These are phyloP conservation scores for Lampropteryx suffumata DNA, from an alignment of 2,888 invertebrate species.

Conservation along the genomic window DNA sequence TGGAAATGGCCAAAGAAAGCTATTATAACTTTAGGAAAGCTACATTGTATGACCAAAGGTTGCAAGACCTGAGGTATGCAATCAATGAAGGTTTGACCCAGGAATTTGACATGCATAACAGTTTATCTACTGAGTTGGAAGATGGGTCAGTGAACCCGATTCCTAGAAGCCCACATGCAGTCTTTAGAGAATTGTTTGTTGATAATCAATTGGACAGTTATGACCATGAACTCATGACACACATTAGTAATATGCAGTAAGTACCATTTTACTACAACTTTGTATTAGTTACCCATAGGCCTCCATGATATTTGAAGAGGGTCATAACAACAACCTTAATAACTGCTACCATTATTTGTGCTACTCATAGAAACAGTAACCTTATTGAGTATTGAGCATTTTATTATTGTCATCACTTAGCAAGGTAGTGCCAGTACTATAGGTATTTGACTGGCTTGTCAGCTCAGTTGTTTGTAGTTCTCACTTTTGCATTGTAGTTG, in stretches of 20 bases:
- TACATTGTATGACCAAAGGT: constrained; percentile 71
- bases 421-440: too few relatives aligned
- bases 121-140: constrained; percentile 25
- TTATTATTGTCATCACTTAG: too few relatives aligned
- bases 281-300: too few relatives aligned
- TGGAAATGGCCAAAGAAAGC: constrained; percentile 72
- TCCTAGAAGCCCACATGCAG: constrained; percentile 70
- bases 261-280: constrained; percentile 37
- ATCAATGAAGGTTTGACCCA: constrained; percentile 76
- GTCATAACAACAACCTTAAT: too few relatives aligned
- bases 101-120: constrained; percentile 57
- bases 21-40: constrained; percentile 77
- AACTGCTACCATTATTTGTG: too few relatives aligned
- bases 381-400: too few relatives aligned
- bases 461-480: too few relatives aligned
- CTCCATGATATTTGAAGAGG: too few relatives aligned
- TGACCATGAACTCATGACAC: constrained; percentile 70
- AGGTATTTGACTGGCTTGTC: too few relatives aligned
- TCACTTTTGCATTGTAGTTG: too few relatives aligned
- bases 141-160: constrained; percentile 35
- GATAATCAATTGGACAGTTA: constrained; percentile 70
- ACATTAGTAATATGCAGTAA: constrained; percentile 71
- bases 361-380: too few relatives aligned
- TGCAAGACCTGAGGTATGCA: constrained; percentile 73
- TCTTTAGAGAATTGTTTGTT: constrained; percentile 70